These are phyloP conservation scores for Eilema sororculum DNA, from an alignment of 2,888 invertebrate genomes.

Conservation along the genomic window DNA sequence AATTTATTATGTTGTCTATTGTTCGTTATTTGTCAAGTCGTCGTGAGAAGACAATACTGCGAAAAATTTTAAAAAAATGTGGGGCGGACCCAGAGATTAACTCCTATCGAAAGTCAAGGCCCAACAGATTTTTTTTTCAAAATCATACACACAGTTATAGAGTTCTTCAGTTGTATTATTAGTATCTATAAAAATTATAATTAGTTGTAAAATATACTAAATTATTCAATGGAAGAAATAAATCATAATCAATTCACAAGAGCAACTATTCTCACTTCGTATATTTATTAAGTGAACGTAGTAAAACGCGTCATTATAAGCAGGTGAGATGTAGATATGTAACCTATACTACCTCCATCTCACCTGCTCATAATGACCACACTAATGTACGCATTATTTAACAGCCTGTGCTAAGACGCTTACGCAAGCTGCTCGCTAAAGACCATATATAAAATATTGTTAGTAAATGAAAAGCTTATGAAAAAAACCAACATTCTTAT, in stretches of 20 bases:
- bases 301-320: neutral
- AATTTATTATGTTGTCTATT: neutral
- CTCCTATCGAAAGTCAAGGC: neutral
- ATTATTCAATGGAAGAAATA: neutral
- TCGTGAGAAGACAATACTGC: neutral
- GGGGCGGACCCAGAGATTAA: neutral
- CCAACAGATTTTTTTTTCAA: too few relatives aligned
- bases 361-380: conserved; percentile 1
- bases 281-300: neutral
- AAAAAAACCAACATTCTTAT: neutral
- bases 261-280: neutral
- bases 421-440: neutral
- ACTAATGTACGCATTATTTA: neutral
- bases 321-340: neutral
- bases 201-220: neutral
- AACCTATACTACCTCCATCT: neutral
- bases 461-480: neutral
- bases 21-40: neutral
- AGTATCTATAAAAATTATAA: neutral
- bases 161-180: too few relatives aligned
- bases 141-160: too few relatives aligned
- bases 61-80: neutral
- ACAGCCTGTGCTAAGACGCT: neutral
- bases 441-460: neutral
- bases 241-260: neutral